Evolutionary conservation across 2,113 vertebrate genomes (phyloP), one percentile per base, ranked within the genome.

Genomic region (Leptobrachium ailaonicum): DNA sequence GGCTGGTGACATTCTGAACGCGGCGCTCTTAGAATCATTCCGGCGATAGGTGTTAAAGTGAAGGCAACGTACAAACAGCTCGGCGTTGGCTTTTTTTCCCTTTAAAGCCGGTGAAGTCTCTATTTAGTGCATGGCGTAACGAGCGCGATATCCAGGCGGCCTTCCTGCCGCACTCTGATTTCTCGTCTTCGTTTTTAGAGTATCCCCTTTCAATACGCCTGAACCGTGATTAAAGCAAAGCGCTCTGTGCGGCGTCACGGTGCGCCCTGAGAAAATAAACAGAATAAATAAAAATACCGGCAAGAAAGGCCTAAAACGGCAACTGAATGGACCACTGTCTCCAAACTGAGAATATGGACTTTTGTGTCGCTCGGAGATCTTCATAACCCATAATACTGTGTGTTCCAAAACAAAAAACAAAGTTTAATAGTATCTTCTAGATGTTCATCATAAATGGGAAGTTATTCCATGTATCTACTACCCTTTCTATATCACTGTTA

Each of bases 271-370:
- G 70, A 58, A 66, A 13, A 67, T 44, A 11, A 75, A n/a, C 41
- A 82, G 82, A 83, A 83, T 47, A 74, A 87, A 84, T 67, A 43
- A 40, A 20, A 47, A 6, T 42, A 32, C 41, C 89, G 87, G 88
- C 88, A 86, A 56, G 9, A 54, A 32, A 32, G 20, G 20, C 20
- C 20, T 32, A 32, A 32, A 32, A 54, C 6, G 64, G 71, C 78
- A 88, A 87, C 88, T 89, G 86, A 80, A 69, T 80, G 71, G 84
- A 82, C 80, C 42, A 13, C 77, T 53, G 71, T 47, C 71, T 84
- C 73, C 83, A 86, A 84, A 86, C 82, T 68, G 76, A 75, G 79
- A 76, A 20, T 87, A 85, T 86, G 83, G 83, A 85, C 85, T 50
- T 14, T 6, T 0, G 69, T 83, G 40, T 79, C 75, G 89, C 87